Base-by-base conservation (phyloP, 2,113 vertebrate genomes). In the Coreoperca whiteheadi region DNA sequence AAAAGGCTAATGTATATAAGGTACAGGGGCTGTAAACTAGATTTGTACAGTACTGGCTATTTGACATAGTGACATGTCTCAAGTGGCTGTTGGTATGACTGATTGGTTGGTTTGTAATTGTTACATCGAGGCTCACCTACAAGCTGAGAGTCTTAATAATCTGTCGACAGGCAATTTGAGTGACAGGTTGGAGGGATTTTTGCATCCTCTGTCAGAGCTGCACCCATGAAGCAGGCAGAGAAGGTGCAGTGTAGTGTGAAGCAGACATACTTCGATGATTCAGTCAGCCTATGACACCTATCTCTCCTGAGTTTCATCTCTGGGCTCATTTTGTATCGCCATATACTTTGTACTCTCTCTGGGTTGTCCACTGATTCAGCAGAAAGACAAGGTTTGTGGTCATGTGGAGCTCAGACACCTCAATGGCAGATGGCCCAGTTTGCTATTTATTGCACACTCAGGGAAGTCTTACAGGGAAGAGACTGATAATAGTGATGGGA, bases 301-400 rank as follows among this genome's bases (percentile, higher is more conserved):
- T 79, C 50, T 32, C 25, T 53, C 51, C 59, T 60, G 48, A 12
- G 8, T 59, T 64, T 12, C 43, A 46, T 15, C 20, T 63, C 61
- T 48, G 63, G 80, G 82, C 83, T 85, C 34, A 23, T n/a, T 76
- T 76, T 83, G 72, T 79, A 81, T 89, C 76, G 53, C 32, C 14
- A 10, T 25, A 21, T 11, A 14, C 43, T 12, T 14, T 46, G 43
- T n/a, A 6, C 68, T 54, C 68, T 65, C 54, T 25, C 32, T 66
- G 67, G 74, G 56, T 76, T 74, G 68, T 80, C 72, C 57, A 59
- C 84, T 91, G 77, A 88, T 78, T 89, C 89, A 92, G 87, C 91
- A 89, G 73, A 81, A 90, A 88, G 34, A 74, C 0, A 0, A 77
- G 59, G 59, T 74, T 80, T 88, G 86, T 82, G 74, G 67, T 84